Evolutionary conservation across 2,113 vertebrate species (phyloP).

Genomic region (Gymnarchus niloticus): DNA sequence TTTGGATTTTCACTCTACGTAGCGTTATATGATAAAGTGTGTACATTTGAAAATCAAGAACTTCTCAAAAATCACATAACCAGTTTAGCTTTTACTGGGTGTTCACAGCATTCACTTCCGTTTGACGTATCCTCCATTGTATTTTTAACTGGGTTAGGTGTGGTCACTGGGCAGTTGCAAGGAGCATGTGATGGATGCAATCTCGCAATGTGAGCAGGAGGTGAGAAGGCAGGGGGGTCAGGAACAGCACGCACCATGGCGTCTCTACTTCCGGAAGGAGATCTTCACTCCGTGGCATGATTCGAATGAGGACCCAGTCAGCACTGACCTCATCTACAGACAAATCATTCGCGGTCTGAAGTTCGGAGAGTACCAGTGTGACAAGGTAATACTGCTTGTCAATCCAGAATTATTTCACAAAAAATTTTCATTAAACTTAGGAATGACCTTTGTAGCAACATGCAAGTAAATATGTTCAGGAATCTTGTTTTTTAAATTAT

Average conservation of each 20-base stretch:
- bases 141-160: constrained; percentile 53
- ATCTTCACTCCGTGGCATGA: constrained; percentile 88
- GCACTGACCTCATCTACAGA: constrained; percentile 84
- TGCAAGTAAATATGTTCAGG: not conserved
- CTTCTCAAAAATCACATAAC: not conserved
- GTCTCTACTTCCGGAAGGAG: constrained; percentile 80
- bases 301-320: constrained; percentile 65
- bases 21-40: constrained; percentile 74
- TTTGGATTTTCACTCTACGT: constrained; percentile 92
- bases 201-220: constrained; percentile 87
- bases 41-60: not conserved
- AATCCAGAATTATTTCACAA: not conserved
- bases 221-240: constrained; percentile 62
- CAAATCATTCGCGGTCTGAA: constrained; percentile 77
- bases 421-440: not conserved
- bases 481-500: not conserved
- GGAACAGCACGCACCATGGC: constrained; percentile 74
- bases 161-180: constrained; percentile 79
- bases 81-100: not conserved
- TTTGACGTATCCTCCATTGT: not conserved
- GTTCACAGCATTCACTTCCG: not conserved
- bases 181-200: constrained; percentile 77
- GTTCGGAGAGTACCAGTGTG: constrained; percentile 74
- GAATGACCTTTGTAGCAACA: not conserved
- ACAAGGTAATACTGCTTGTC: constrained; percentile 64